Evolutionary conservation across 2,888 invertebrate genomes (phyloP).

Genomic region (Volucella bombylans): DNA sequence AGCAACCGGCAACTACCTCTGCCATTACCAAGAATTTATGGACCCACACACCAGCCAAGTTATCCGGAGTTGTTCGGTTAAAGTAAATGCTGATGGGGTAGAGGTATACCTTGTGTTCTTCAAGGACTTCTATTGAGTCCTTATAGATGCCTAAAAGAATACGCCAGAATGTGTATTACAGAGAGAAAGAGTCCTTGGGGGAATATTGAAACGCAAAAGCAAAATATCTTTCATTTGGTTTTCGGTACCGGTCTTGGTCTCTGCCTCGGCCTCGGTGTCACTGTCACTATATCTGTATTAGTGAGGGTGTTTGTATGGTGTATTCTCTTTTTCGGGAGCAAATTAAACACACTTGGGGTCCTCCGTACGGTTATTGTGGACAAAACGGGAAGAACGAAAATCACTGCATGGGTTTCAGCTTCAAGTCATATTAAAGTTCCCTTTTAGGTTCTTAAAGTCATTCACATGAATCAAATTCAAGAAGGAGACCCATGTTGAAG

Average conservation of each 20-base stretch:
- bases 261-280: background rate
- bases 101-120: slow-evolving; percentile 56
- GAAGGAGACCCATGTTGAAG: slow-evolving; percentile 55
- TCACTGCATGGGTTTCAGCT: slow-evolving; percentile 10
- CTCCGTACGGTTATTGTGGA: slow-evolving; percentile 18
- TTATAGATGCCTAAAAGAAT: slow-evolving; percentile 59
- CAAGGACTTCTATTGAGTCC: slow-evolving; percentile 66
- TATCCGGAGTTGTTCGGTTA: slow-evolving; percentile 20
- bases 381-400: slow-evolving; percentile 30
- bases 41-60: slow-evolving; percentile 50
- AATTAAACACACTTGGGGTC: slow-evolving; percentile 72
- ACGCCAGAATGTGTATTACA: slow-evolving; percentile 24
- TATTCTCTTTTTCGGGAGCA: slow-evolving; percentile 60
- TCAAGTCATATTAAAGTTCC: slow-evolving; percentile 48
- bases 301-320: slow-evolving; percentile 11
- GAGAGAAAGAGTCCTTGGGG: background rate
- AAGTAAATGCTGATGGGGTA: slow-evolving; percentile 2
- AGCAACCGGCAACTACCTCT: slow-evolving; percentile 46
- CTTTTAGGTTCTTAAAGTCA: slow-evolving; percentile 64
- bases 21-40: slow-evolving; percentile 69
- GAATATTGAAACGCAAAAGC: slow-evolving; percentile 4
- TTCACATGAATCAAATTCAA: slow-evolving; percentile 61
- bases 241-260: too few species aligned
- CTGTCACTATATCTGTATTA: background rate
- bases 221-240: slow-evolving; percentile 23